Base-by-base conservation (phyloP, 1,140 invertebrate genomes). In the Elysia chlorotica region DNA sequence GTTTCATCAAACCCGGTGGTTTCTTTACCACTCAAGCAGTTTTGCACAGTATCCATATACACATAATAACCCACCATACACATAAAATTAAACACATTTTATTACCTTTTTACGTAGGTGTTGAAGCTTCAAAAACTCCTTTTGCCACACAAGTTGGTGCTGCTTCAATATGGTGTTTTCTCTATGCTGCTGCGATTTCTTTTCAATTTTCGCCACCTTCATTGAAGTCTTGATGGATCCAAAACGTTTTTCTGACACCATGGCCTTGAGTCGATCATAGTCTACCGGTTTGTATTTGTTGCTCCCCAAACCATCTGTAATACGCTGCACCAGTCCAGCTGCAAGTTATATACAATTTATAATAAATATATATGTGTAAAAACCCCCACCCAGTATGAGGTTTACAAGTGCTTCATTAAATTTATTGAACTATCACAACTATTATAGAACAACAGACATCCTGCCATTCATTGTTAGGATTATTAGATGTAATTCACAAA, bases 261-360 rank as follows among this genome's bases (percentile, higher is more conserved):
- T 36, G n/a, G 77, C 73, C 48, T 74, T 74, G 0, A 86, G 76
- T 68, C 83, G 79, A 28, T 80, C 79, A 76, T 86, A 86, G 74
- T 86, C 81, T 2, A 85, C 82, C 17, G 79, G 71, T 62, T 79
- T 80, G 57, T 85, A 84, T 56, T 82, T 86, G 72, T 83, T 84
- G 63, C 81, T 84, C 30, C 77, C 69, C 0, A 86, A 59, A n/a
- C 83, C 83, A 81, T 83, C 79, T 25, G 71, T 72, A 48, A 81
- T 79, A 61, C 82, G 76, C 10, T 73, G 70, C 25, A 79, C 77
- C 0, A 86, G 68, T 28, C 74, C 77, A 56, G 84, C 81, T 85
- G 76, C n/a, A 71, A 71, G 35, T n/a, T n/a, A n/a, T n/a, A n/a
- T n/a, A n/a, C n/a, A n/a, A n/a, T n/a, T n/a, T n/a, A n/a, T n/a